Evolutionary conservation across 2,113 vertebrate genomes (phyloP).

Genomic region (Cyanocitta stelleri): DNA sequence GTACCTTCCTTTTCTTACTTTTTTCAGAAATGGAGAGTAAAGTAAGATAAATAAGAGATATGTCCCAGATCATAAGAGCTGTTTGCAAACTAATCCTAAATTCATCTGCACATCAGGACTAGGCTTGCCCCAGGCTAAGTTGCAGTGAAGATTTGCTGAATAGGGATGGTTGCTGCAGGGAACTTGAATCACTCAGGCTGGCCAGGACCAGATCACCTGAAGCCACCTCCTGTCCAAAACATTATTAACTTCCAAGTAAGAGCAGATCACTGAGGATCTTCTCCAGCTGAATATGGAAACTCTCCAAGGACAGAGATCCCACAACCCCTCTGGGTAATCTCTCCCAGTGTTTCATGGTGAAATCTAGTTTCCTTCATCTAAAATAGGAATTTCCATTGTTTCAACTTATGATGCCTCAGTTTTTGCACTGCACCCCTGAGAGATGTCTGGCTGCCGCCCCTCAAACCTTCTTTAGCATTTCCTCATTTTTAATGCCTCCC

Average conservation of each 20-base stretch:
- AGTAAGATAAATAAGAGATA: background rate
- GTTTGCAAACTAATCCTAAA: background rate
- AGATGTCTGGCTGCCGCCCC: background rate
- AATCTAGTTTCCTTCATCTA: background rate
- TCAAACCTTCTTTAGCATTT: background rate
- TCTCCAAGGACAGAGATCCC: background rate
- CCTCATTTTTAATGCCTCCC: background rate
- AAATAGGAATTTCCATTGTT: background rate
- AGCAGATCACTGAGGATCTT: background rate
- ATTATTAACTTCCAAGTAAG: background rate
- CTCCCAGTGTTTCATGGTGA: background rate
- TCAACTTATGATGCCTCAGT: background rate
- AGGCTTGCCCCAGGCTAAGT: rapidly evolving
- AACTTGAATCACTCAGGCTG: background rate
- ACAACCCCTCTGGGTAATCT: background rate
- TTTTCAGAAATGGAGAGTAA: background rate
- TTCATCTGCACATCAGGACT: background rate
- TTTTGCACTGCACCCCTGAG: background rate
- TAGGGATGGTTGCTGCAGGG: background rate
- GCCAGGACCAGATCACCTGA: background rate
- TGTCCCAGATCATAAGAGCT: background rate
- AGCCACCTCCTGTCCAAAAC: background rate
- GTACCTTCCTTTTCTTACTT: rapidly evolving
- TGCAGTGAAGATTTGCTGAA: background rate
- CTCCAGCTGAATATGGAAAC: background rate